Evolutionary conservation across 1,140 invertebrate genomes (phyloP), one percentile per base, ranked within the genome.

Genomic region (Anagrus nilaparvatae): DNA sequence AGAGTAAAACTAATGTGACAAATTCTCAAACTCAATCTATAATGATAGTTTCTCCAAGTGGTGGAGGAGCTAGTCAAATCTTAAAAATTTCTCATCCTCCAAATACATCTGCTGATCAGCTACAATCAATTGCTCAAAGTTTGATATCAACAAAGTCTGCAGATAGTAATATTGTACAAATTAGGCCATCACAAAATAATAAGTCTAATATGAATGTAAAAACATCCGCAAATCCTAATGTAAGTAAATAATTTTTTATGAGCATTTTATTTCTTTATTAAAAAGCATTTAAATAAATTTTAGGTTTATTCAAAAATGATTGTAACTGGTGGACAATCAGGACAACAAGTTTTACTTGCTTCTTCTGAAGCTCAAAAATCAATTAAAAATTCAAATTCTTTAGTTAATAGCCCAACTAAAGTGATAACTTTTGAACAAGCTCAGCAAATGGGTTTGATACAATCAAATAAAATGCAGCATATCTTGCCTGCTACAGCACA

Each of bases 391-490:
- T 44, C 56, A 6, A 56, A 30, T 52, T 57, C 59, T 20, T 46
- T 43, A 27, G 51, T 67, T 20, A 51, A 60, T 33, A 72, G 63
- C 48, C 73, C 77, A 9, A 73, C 76, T 27, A 85, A 83, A 70
- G 73, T 79, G 10, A 77, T 83, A 31, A 82, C 77, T 8, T 63
- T 82, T 32, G 75, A 75, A 42, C 79, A 82, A 58, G 77, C 77
- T 10, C 75, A 79, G 52, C 75, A 79, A 61, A 75, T 80, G 72
- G 77, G 78, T 23, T 57, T 80, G 34, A 44, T 80, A 12, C 60
- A 73, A 17, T 55, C 68, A 21, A 62, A 65, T 16, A 75, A 71
- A 61, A 63, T 70, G 30, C 72, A 63, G 60, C 68, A 76, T 44
- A 66, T 73, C 46, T 52, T 79, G 53, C 59, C 72, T 14, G 61